Evolutionary conservation across 2,888 invertebrate species (phyloP).

Genomic region (Glyphotaelius pellucidus): DNA sequence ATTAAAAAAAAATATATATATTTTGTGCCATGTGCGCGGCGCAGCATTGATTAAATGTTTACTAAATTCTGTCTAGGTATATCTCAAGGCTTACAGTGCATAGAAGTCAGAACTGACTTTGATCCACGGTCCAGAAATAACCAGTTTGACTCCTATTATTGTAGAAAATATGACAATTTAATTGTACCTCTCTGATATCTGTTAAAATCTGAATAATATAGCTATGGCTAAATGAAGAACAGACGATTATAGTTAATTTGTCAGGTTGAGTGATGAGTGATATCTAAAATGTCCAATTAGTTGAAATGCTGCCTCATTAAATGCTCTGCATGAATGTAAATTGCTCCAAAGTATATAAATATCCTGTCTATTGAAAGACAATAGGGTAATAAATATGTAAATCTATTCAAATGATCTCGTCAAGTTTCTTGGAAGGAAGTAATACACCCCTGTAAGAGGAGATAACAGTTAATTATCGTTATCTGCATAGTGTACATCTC

Average conservation of each 20-base stretch:
- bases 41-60: too few relatives aligned
- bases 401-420: slow-evolving; percentile 54
- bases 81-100: background rate
- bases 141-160: background rate
- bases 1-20: too few relatives aligned
- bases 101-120: background rate
- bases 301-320: background rate
- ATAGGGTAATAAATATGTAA: slow-evolving; percentile 37
- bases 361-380: background rate
- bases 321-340: background rate
- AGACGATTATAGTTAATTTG: background rate
- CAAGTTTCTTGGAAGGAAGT: background rate
- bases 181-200: background rate
- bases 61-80: too few relatives aligned
- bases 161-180: background rate
- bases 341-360: background rate
- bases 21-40: too few relatives aligned
- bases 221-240: background rate
- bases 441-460: background rate
- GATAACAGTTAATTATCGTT: background rate
- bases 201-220: background rate
- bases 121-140: background rate
- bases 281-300: background rate
- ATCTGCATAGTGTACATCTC: background rate
- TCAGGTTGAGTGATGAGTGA: background rate